phyloP scores from a whole-genome alignment of 2,888 invertebrate species.

The Callyntrura guangdongensis region DNA sequence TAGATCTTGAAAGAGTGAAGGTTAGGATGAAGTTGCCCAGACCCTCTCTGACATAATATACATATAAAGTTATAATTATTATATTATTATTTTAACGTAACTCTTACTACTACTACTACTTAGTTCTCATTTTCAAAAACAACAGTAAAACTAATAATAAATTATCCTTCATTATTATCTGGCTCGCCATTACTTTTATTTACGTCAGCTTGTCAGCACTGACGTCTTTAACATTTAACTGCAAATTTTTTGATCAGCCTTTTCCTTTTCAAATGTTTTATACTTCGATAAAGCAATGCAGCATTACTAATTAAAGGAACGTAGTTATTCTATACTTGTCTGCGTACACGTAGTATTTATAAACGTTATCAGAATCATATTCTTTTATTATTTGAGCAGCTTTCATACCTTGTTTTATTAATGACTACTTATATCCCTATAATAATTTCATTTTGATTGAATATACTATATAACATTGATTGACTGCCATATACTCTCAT shows the following conservation, averaged over 20 bases:
- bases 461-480: constrained; percentile 24
- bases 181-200: constrained; percentile 55
- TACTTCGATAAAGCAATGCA: constrained; percentile 56
- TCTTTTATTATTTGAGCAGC: constrained; percentile 61
- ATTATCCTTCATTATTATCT: background rate
- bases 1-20: constrained; percentile 99
- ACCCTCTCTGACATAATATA: constrained; percentile 43
- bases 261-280: constrained; percentile 50
- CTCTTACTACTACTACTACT: constrained; percentile 10
- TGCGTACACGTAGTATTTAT: constrained; percentile 57
- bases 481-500: constrained; percentile 25
- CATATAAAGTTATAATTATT: constrained; percentile 43
- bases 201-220: constrained; percentile 59
- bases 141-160: constrained; percentile 42
- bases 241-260: constrained; percentile 60
- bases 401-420: constrained; percentile 38
- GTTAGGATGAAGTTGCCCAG: constrained; percentile 87
- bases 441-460: constrained; percentile 43
- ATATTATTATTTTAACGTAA: constrained; percentile 36
- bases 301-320: constrained; percentile 52
- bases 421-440: constrained; percentile 52
- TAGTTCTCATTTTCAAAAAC: constrained; percentile 37
- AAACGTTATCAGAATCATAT: constrained; percentile 34
- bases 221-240: constrained; percentile 48
- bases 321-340: constrained; percentile 62